Base-by-base conservation (phyloP, 92 coral and sea anemone genomes). In the Parazoanthus swiftii region DNA sequence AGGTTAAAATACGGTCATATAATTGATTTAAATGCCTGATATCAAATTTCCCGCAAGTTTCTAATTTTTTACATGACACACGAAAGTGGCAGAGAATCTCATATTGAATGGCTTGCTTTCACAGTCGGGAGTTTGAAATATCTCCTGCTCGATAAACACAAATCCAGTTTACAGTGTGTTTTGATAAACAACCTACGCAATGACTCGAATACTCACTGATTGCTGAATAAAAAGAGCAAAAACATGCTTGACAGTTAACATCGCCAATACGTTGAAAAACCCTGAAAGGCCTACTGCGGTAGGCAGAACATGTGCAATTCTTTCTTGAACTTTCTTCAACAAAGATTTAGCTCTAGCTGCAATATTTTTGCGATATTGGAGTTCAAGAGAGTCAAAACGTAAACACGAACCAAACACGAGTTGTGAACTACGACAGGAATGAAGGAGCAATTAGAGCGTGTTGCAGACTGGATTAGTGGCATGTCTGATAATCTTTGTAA, bases 391-490 rank as follows among this genome's bases (percentile, higher is more conserved):
- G 9, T 29, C 42, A 54, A 26, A 14, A 10, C 73, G 8, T 6
- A 1, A 29, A 80, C 36, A 80, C n/a, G 23, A 29, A 11, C 44
- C 8, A 14, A n/a, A 51, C 29, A 54, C 56, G 39, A 8, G 14
- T 58, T 81, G 42, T 36, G 10, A 71, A 42, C 37, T 68, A 82
- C 76, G 86, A 48, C 43, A 46, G 87, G 87, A 71, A 70, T 68
- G 77, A 68, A 44, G 38, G 77, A 43, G 39, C 35, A 73, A 80
- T 84, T 46, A 84, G 43, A 16, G 33, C 13, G 86, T 48, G 50
- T 84, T 84, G 67, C 21, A 33, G 36, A 43, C 58, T 70, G 77
- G 87, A 84, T 84, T 84, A 84, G 78, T 84, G 79, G 66, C 56
- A 43, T 71, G 87, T 71, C 78, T 84, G 79, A 18, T 84, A 84